Evolutionary conservation across 2,888 invertebrate species (phyloP), one percentile per base, ranked within the genome.

Genomic region (Lasiommata megera): DNA sequence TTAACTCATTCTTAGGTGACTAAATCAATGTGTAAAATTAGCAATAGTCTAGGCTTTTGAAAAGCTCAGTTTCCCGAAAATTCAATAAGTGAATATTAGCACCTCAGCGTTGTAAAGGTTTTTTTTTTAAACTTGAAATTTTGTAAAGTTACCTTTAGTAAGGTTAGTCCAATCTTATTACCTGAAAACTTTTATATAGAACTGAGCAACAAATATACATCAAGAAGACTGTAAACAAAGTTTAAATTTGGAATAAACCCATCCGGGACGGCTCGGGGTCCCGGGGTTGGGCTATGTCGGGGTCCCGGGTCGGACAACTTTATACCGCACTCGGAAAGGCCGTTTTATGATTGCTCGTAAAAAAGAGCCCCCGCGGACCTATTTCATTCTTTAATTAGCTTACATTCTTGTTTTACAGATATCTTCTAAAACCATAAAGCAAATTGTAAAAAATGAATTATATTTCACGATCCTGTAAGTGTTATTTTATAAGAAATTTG

Each of bases 261-360:
- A 73, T 69, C 70, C 79, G 70, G 23, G 23, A 23, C 23, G 23
- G 23, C 2, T 3, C 23, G 23, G 23, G 23, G n/a, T n/a, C n/a
- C n/a, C n/a, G n/a, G n/a, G n/a, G n/a, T 3, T 23, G 23, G 23
- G 23, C 2, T 67, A 69, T 73, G 73, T 77, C 73, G 67, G 72
- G 67, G 70, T 75, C 18, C 17, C 16, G 40, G 28, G 28, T 51
- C 29, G 72, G 74, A 75, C 75, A 74, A 73, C 77, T 84, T 83
- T 83, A 83, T 77, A 79, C 76, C 74, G 71, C 74, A 70, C 77
- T 79, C 77, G 77, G 76, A 83, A 84, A 79, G 82, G 70, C 76
- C 72, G 74, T 83, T 88, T 88, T 86, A 87, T 84, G 84, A 84
- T 84, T 77, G 77, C 76, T 79, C 82, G 81, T 88, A 87, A 88